These are phyloP conservation scores for Cacatua alba DNA, from an alignment of 2,113 vertebrate species.

Conservation along the genomic window DNA sequence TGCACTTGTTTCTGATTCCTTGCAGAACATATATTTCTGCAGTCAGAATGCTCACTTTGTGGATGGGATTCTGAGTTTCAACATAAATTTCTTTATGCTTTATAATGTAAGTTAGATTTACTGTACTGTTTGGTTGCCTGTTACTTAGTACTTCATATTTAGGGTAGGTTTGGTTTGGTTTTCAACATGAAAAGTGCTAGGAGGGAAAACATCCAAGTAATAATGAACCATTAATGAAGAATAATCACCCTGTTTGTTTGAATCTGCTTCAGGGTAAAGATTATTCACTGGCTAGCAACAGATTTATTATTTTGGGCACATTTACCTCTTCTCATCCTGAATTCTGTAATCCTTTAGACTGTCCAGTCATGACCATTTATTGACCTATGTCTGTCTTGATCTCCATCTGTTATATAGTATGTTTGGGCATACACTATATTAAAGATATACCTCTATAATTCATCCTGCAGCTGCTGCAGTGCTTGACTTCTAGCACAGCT, in stretches of 20 bases:
- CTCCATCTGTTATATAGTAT: neutral
- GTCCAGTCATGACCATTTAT: neutral
- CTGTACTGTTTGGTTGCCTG: neutral
- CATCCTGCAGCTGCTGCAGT: neutral
- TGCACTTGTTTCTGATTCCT: neutral
- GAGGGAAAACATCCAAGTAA: neutral
- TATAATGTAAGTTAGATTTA: neutral
- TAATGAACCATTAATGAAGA: neutral
- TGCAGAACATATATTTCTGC: neutral
- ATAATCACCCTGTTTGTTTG: neutral
- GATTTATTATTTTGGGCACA: neutral
- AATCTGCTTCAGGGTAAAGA: neutral
- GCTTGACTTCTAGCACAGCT: neutral
- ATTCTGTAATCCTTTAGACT: neutral
- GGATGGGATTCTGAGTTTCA: neutral
- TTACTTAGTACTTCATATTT: neutral
- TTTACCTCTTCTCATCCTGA: neutral
- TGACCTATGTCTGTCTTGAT: neutral
- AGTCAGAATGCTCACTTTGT: neutral
- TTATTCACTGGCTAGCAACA: neutral
- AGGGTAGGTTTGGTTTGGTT: neutral
- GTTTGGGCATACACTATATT: neutral
- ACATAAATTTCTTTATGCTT: neutral
- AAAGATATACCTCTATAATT: neutral
- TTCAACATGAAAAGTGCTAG: neutral